These are phyloP conservation scores for Eira barbara DNA, from an alignment of 2,113 vertebrate genomes.

Conservation along the genomic window DNA sequence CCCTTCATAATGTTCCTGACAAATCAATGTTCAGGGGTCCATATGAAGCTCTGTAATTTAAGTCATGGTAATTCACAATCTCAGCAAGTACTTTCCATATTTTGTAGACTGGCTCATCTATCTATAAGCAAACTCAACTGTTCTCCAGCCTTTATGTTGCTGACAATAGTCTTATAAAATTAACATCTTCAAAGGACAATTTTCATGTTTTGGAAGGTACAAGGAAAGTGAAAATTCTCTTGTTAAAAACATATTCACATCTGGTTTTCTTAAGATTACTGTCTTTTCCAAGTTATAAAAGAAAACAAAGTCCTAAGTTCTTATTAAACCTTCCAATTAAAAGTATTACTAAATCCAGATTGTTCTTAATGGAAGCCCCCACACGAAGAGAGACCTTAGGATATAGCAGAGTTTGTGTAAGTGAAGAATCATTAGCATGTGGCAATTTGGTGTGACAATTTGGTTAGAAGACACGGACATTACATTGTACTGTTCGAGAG, in stretches of 20 bases:
- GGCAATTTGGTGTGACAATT: neutral
- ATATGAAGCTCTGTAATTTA: neutral
- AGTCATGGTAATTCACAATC: neutral
- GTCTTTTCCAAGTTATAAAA: conserved; percentile 11
- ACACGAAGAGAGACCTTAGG: neutral
- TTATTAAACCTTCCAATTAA: conserved; percentile 45
- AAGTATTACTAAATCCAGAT: conserved; percentile 38
- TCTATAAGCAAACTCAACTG: neutral
- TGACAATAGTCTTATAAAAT: neutral
- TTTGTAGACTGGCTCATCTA: neutral
- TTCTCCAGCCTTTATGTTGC: neutral
- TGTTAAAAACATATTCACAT: conserved; percentile 27
- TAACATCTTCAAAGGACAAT: neutral
- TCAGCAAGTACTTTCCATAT: neutral
- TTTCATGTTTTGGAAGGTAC: neutral
- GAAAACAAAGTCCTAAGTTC: conserved; percentile 6
- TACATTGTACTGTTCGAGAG: neutral
- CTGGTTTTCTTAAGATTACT: conserved; percentile 39
- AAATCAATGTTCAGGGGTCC: neutral
- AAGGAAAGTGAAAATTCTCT: conserved; percentile 16
- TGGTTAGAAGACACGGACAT: neutral
- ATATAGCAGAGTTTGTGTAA: neutral
- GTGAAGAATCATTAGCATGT: neutral
- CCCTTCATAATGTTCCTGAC: neutral
- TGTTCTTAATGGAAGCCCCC: neutral